A percentile compares a stretch with the other conserved stretches of the same genome.
These are phyloP conservation scores for Tenualosa ilisha DNA, from an alignment of 2,797 vertebrate species.

Conservation along the genomic window DNA sequence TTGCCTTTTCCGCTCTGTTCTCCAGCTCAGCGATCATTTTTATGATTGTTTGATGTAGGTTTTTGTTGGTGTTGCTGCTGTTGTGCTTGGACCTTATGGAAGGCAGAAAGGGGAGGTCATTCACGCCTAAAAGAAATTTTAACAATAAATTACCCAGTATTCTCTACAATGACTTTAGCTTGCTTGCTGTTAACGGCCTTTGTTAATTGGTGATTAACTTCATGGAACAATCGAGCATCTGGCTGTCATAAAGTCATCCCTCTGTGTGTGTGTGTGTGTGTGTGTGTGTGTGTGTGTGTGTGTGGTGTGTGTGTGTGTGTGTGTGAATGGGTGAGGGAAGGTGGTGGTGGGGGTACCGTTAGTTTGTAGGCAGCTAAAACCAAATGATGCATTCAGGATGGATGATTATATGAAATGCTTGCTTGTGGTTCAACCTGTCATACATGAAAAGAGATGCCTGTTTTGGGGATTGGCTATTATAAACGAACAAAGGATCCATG, in stretches of 20 bases:
- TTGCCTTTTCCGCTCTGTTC: not conserved
- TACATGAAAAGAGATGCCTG: conserved; percentile 4
- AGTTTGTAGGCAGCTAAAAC: conserved; percentile 42
- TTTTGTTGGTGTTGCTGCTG: not conserved
- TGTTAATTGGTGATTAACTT: conserved; percentile 40
- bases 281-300: not conserved
- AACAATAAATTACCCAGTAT: not conserved
- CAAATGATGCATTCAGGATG: conserved; percentile 43
- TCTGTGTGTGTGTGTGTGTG: not conserved
- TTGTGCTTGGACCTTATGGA: not conserved
- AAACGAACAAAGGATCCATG: conserved; percentile 4
- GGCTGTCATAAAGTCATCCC: conserved; percentile 41
- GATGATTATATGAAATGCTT: conserved; percentile 24
- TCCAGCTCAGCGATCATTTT: not conserved
- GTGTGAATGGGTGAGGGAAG: not conserved
- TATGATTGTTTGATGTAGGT: not conserved
- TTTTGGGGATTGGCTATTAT: conserved; percentile 1
- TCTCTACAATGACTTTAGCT: not conserved
- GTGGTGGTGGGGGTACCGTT: conserved; percentile 19
- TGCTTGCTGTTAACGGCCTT: not conserved
- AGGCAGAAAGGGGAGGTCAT: not conserved
- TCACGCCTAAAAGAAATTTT: not conserved
- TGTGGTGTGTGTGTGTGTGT: not conserved
- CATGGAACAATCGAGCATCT: conserved; percentile 51
- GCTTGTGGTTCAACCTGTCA: not conserved